phyloP scores from a whole-genome alignment of 2,797 vertebrate genomes.

The Potorous gilbertii region DNA sequence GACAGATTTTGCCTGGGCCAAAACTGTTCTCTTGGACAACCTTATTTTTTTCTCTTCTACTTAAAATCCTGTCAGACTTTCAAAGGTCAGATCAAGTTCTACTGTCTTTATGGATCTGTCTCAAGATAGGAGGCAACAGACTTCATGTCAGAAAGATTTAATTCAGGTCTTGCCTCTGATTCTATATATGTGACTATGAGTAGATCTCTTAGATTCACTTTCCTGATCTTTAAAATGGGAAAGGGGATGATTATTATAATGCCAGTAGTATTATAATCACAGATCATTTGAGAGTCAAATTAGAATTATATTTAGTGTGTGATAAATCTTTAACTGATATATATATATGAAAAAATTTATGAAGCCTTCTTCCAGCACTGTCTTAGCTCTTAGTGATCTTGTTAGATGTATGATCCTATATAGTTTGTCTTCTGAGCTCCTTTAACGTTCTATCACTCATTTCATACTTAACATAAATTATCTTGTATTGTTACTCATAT shows the following conservation, averaged over 20 bases:
- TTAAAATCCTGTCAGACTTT: too few relatives aligned
- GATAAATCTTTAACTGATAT: neutral
- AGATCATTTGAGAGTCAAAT: neutral
- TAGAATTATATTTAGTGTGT: neutral
- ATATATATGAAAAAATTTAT: neutral
- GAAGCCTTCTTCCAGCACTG: neutral
- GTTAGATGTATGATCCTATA: neutral
- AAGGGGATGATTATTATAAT: neutral
- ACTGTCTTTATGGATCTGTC: too few relatives aligned
- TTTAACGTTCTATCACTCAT: neutral
- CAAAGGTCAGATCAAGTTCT: too few relatives aligned
- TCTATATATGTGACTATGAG: neutral
- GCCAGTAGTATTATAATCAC: neutral
- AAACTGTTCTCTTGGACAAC: too few relatives aligned
- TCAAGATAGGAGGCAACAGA: too few relatives aligned
- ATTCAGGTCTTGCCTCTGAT: neutral
- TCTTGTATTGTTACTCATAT: neutral
- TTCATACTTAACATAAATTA: neutral
- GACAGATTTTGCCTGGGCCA: too few relatives aligned
- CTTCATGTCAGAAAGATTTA: neutral
- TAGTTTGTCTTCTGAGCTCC: neutral
- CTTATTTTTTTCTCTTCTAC: too few relatives aligned
- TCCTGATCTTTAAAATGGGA: neutral
- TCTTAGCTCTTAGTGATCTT: neutral
- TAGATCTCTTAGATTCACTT: neutral